A percentile compares a stretch with the other conserved stretches of the same genome.
These are phyloP conservation scores for Bolborhynchus lineola DNA, from an alignment of 2,113 vertebrate species.

Conservation along the genomic window DNA sequence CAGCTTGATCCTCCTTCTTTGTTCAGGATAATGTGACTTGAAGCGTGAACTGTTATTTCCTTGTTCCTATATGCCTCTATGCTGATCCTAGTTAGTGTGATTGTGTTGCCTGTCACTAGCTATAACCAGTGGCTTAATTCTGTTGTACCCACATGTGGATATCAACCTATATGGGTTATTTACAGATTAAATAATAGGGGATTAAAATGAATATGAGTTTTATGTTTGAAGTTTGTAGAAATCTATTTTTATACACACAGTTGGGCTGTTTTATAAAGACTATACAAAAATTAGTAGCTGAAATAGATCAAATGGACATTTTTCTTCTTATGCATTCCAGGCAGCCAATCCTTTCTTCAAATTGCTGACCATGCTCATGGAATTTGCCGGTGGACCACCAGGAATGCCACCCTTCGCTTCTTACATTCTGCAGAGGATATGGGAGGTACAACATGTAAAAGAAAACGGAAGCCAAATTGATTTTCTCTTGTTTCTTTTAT, in stretches of 20 bases:
- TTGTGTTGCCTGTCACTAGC: not conserved
- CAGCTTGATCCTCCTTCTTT: not conserved
- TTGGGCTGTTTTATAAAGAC: not conserved
- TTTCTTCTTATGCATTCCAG: slow-evolving; percentile 70
- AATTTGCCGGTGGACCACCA: slow-evolving; percentile 95
- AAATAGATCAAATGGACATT: not conserved
- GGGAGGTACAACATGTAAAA: slow-evolving; percentile 85
- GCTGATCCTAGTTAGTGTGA: not conserved
- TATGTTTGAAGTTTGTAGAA: not conserved
- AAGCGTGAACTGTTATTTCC: not conserved
- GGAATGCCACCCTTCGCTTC: slow-evolving; percentile 98
- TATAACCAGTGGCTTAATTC: not conserved
- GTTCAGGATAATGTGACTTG: not conserved
- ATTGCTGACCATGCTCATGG: slow-evolving; percentile 98
- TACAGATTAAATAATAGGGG: not conserved
- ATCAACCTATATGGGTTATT: not conserved
- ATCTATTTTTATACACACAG: not conserved
- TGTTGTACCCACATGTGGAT: not conserved
- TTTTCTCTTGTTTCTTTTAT: not conserved
- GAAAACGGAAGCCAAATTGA: not conserved
- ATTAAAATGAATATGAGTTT: not conserved
- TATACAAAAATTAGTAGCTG: not conserved
- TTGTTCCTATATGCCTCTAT: not conserved
- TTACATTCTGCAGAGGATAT: slow-evolving; percentile 98
- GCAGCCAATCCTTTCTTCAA: slow-evolving; percentile 99